phyloP scores from a whole-genome alignment of 2,113 vertebrate species.

The Ivindomyrus marchei region DNA sequence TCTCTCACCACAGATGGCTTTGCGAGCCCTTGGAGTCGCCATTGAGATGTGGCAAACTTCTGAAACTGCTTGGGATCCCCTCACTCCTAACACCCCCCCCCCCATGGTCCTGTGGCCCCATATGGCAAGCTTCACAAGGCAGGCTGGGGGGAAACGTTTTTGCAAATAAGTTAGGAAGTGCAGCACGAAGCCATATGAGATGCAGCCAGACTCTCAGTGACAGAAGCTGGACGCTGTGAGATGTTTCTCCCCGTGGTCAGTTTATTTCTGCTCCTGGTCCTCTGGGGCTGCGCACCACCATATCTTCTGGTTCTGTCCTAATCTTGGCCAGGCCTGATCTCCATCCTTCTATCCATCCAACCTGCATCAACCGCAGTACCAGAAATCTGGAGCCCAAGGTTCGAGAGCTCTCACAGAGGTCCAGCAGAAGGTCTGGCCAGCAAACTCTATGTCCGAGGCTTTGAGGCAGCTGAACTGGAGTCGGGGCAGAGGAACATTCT shows the following conservation, averaged over 20 bases:
- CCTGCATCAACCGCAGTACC: background rate
- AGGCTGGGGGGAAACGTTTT: background rate
- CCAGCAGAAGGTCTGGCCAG: background rate
- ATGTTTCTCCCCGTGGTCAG: background rate
- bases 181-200: background rate
- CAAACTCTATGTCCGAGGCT: conserved; percentile 22
- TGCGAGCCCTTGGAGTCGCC: conserved; percentile 34
- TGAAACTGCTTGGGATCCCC: background rate
- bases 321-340: background rate
- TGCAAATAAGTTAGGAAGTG: background rate
- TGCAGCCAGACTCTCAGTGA: background rate
- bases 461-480: conserved; percentile 44
- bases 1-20: conserved; percentile 63
- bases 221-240: background rate
- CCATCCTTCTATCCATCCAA: background rate
- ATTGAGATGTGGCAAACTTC: conserved; percentile 3
- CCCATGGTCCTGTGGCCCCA: background rate
- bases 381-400: background rate
- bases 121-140: background rate
- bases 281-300: background rate
- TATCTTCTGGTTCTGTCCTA: background rate
- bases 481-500: conserved; percentile 43
- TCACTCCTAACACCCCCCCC: background rate
- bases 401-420: background rate
- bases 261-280: background rate